Evolutionary conservation across 2,113 vertebrate genomes (phyloP).

Genomic region (Phocoena phocoena): DNA sequence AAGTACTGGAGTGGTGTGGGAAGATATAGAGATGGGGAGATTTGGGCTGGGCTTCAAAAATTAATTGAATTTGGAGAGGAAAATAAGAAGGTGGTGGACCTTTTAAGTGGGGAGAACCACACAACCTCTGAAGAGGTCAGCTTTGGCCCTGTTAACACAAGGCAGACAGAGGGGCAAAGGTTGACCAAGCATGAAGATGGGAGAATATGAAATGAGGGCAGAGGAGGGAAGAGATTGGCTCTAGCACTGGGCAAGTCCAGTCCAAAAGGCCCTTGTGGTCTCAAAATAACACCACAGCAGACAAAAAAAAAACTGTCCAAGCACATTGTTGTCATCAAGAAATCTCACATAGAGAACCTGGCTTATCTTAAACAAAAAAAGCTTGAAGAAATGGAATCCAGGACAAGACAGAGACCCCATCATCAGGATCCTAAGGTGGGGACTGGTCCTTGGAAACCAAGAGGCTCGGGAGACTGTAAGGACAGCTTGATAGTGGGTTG

Average conservation of each 20-base stretch:
- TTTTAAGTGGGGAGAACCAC: not conserved
- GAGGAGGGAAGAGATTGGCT: not conserved
- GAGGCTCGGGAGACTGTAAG: not conserved
- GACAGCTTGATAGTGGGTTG: not conserved
- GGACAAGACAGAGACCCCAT: not conserved
- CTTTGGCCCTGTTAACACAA: not conserved
- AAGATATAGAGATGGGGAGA: not conserved
- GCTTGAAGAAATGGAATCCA: not conserved
- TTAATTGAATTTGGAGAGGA: not conserved
- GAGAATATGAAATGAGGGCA: not conserved
- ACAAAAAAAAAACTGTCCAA: not conserved
- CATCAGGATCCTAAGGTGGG: not conserved
- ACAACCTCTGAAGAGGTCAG: not conserved
- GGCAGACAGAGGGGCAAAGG: not conserved
- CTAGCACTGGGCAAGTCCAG: not conserved
- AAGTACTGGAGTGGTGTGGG: not conserved
- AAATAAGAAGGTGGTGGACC: not conserved
- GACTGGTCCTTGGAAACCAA: not conserved
- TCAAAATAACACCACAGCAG: not conserved
- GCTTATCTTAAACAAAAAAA: not conserved
- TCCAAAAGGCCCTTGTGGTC: not conserved
- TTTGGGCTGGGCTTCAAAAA: not conserved
- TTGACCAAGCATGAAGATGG: not conserved
- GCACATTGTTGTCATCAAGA: not conserved
- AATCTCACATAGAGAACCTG: not conserved